Base-by-base conservation (phyloP, 2,888 invertebrate genomes). In the Amblyjoppa fuscipennis region DNA sequence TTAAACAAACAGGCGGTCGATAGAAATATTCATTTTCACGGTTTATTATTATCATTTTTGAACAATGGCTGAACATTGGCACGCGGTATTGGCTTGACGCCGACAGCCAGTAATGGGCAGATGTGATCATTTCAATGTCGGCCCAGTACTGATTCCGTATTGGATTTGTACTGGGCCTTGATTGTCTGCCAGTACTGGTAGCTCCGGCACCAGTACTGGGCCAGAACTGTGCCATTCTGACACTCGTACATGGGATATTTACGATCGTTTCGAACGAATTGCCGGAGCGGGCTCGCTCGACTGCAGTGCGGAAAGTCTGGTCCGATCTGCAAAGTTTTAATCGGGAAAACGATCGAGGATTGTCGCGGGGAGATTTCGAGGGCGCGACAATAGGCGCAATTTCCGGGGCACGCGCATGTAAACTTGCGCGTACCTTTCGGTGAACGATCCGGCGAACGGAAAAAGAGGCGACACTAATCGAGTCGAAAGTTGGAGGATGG, bases 251-350 rank as follows among this genome's bases (percentile, higher is more conserved):
- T 20, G 20, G 20, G 20, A 20, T n/a, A 59, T 59, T 59, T 28
- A 59, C 28, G 11, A 25, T 59, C 59, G 28, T 16, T 61, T 5
- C 4, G 34, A 28, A 59, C 45, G 78, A 70, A 49, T 70, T 38
- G 13, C n/a, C 7, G 25, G 38, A 34, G 31, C 34, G 59, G 31
- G 38, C 56, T 49, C 25, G 41, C 41, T 73, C 38, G 31, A 13
- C 45, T 31, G 45, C 13, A 53, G 53, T 59, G 61, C 28, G 53
- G 25, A 34, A 25, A 41, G 53, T 41, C 53, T 20, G n/a, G 59
- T 69, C 13, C 76, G 53, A 70, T 71, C 53, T 71, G 61, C 38
- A 82, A 82, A 82, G 70, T 82, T 81, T 82, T 76, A 82, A 82
- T 77, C 71, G 77, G 68, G 77, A 73, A 38, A 71, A 71, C 77